Base-by-base conservation (phyloP, 1,140 invertebrate genomes). In the Lordiphosa stackelbergi region DNA sequence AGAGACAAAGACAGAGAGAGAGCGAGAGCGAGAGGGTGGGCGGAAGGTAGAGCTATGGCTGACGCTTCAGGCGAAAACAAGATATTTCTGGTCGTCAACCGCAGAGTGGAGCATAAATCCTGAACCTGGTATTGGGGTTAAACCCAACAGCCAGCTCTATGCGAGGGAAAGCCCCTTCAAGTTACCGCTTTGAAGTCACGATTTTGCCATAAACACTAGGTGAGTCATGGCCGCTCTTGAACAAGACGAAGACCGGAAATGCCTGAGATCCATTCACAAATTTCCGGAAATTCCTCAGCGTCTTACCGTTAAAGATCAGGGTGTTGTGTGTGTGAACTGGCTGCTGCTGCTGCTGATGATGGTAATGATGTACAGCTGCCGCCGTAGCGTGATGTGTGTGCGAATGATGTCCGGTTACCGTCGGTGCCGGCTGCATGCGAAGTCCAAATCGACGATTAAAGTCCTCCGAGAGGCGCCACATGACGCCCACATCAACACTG, bases 271-370 rank as follows among this genome's bases (percentile, higher is more conserved):
- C 64, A 66, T 59, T 51, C 42, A 52, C 41, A 37, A 13, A 9
- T 13, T 12, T 35, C 41, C 62, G 54, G 64, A 64, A 64, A 68
- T 68, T 68, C 64, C 64, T 11, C 9, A 24, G 7, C n/a, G 28
- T 66, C 64, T 69, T 75, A 89, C 89, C 89, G 84, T 89, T 90
- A 61, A 89, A 90, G 55, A 90, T 87, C 87, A 90, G 88, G 48
- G 83, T 85, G 11, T 78, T 69, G 37, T 88, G 70, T 10, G 77
- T 24, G 22, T 24, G 41, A 36, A 45, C 54, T 2, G 66, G 56
- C 9, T 81, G 71, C 35, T 77, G 83, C 1, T 69, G 73, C 37
- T 86, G 73, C 2, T 68, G 64, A 6, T 68, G 74, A 36, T 87
- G 75, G 57, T 87, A 81, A 8, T 78, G 75, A 16, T 69, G 79